Base-by-base conservation (phyloP, 2,797 vertebrate species). In the Cebuella pygmaea region DNA sequence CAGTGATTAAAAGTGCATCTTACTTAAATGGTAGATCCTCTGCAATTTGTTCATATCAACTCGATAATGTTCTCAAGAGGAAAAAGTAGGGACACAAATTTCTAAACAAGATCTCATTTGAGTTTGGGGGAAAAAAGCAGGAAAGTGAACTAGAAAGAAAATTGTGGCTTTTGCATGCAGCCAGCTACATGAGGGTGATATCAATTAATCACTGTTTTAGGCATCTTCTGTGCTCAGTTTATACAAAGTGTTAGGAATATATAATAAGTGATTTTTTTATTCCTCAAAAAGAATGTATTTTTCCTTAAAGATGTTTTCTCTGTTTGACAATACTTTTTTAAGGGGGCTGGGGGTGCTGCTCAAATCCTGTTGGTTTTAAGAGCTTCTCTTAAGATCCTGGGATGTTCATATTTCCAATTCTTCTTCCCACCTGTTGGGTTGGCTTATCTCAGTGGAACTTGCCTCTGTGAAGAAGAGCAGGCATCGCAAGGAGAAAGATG, bases 1-100 rank as follows among this genome's bases (percentile, higher is more conserved):
- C 98, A 98, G 98, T 99, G 99, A 99, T 99, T 99, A 99, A 99
- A 99, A 99, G 98, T 97, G 98, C 98, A 98, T 98, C 98, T 98
- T 98, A 98, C 99, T 99, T 98, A 98, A 99, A 98, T 98, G 98
- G 98, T 99, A 98, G 98, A 98, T 98, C 98, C 98, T 98, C 98
- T 98, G 98, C 98, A 98, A 98, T 99, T 98, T 98, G 98, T 98
- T 98, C 98, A 94, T 98, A 98, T 98, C 98, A 98, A 99, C 98
- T 98, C 91, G 96, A 98, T 98, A 98, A 98, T 97, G 82, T 98
- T 98, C 98, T 98, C 98, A 97, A 98, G 98, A 96, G 90, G 97
- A 98, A 98, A 98, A 98, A 98, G 98, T 98, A 98, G 97, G 96
- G 97, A 98, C 98, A 98, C 98, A 98, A 95, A 98, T 98, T 98